phyloP scores from a whole-genome alignment of 2,113 vertebrate genomes.

The Bungarus multicinctus region DNA sequence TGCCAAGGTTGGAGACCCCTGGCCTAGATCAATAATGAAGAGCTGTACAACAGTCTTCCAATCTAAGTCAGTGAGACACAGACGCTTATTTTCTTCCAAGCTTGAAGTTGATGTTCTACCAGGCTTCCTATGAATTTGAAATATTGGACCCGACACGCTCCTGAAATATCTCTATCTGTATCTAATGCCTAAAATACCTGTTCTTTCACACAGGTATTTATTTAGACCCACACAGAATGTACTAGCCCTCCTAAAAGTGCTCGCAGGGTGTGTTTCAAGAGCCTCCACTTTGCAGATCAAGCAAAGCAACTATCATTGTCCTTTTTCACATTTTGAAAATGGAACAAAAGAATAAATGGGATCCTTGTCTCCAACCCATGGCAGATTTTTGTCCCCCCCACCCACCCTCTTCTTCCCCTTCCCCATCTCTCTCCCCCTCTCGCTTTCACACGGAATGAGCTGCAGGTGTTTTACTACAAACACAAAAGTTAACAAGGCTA shows the following conservation, averaged over 20 bases:
- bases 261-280: background rate
- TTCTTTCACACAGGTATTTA: background rate
- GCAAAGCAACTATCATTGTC: background rate
- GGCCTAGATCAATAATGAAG: background rate
- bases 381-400: constrained; percentile 4
- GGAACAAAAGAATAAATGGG: constrained; percentile 35
- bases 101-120: background rate
- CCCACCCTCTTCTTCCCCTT: background rate
- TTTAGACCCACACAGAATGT: background rate
- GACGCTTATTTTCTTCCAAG: background rate
- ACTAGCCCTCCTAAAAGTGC: background rate
- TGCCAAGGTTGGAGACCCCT: too few species aligned
- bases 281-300: background rate
- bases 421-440: background rate
- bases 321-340: background rate
- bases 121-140: background rate
- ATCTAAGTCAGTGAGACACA: background rate
- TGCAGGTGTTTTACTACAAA: constrained; percentile 64
- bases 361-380: constrained; percentile 50
- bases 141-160: background rate
- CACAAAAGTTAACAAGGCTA: constrained; percentile 58
- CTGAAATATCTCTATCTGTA: background rate
- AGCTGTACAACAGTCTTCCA: background rate
- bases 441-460: constrained; percentile 37
- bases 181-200: background rate